Evolutionary conservation across 2,888 invertebrate genomes (phyloP), one percentile per base, ranked within the genome.

Genomic region (Melanargia galathea): DNA sequence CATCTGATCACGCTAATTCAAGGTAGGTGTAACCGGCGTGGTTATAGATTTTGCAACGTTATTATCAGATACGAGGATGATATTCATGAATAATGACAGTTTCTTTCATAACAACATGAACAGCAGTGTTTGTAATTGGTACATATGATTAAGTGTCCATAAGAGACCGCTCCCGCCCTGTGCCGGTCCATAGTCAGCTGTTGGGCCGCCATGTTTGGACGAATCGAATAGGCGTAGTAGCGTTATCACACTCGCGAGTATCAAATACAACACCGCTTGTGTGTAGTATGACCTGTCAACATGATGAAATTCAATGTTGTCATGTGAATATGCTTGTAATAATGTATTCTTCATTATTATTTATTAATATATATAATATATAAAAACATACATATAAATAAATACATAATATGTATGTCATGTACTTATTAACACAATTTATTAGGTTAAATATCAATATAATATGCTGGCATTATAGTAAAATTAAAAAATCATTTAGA

Each of bases 161-260:
- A 83, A 80, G 83, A 85, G 78, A 79, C 81, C 74, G 79, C 83
- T 84, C 82, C 83, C 87, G 83, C 84, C 83, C 84, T 86, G 87
- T 87, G 83, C 87, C 90, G 90, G 91, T 82, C 79, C 75, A 75
- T 87, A 91, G 92, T 92, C 92, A 92, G 92, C 92, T 92, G 92
- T 92, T 92, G 86, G 82, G 82, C 90, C 88, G 92, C 92, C 92
- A 92, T 92, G 90, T 92, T 92, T 90, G 86, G 86, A 82, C 81
- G 80, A 84, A 85, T 83, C 82, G 84, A 89, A 90, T 87, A 90
- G 90, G 90, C 91, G 91, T 90, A 90, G 87, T 90, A 90, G 70
- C 73, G 70, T 68, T 65, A 63, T 56, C 57, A 51, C 58, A 61
- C 49, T 26, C 43, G 45, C 35, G 43, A 43, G 18, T 18, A 22